phyloP scores from a whole-genome alignment of 2,888 invertebrate species.

The Cryptus armator region DNA sequence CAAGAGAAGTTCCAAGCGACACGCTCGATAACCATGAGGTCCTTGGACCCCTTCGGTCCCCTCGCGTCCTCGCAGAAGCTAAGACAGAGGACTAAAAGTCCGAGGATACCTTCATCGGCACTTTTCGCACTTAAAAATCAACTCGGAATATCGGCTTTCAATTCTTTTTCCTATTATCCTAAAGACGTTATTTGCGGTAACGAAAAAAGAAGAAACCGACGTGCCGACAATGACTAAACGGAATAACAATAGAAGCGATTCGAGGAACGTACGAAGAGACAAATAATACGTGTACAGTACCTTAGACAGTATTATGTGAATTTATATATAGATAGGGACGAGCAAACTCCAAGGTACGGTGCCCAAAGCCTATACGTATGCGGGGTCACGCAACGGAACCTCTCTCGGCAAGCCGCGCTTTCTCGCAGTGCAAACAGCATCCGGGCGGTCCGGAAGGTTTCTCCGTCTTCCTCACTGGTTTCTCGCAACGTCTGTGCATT shows the following conservation, averaged over 20 bases:
- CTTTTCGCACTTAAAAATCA: background rate
- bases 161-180: too few species aligned
- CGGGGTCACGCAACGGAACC: conserved; percentile 63
- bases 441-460: conserved; percentile 50
- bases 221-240: background rate
- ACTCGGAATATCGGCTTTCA: too few species aligned
- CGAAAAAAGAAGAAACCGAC: background rate
- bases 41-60: conserved; percentile 13
- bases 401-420: conserved; percentile 57
- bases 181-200: too few species aligned
- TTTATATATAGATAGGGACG: conserved; percentile 1
- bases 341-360: conserved; percentile 23
- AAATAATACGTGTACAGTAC: conserved; percentile 20
- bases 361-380: conserved; percentile 56
- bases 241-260: conserved; percentile 29
- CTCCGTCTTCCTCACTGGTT: background rate
- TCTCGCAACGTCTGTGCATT: background rate
- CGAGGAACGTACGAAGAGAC: conserved; percentile 12
- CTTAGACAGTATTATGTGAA: conserved; percentile 33
- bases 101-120: conserved; percentile 3
- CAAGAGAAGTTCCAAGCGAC: conserved; percentile 58
- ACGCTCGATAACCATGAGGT: conserved; percentile 40
- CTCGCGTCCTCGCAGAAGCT: conserved; percentile 1
- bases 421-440: conserved; percentile 65
- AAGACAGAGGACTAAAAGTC: conserved; percentile 17